Percentiles rank a stretch among this genome's conserved stretches.
Conservation (phyloP, 1,140 invertebrate species). For the Lordiphosa collinella region DNA sequence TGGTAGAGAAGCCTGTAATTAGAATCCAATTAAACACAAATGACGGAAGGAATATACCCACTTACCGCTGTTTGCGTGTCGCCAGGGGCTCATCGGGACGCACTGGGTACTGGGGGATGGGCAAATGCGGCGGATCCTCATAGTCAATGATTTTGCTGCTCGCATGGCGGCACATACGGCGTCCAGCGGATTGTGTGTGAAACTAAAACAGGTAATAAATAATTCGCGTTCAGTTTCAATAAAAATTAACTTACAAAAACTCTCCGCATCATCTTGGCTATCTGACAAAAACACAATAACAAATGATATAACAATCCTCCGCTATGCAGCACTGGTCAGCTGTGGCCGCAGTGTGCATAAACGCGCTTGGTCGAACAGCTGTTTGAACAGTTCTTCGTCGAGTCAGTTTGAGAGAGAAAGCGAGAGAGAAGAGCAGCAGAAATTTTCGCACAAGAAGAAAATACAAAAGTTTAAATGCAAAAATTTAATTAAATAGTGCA, state of each 20-base stretch:
- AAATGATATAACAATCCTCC: too few relatives aligned
- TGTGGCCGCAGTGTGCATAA: slow-evolving; percentile 6
- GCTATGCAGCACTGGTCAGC: too few relatives aligned
- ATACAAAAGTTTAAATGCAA: slow-evolving; percentile 49
- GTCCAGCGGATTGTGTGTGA: too few relatives aligned
- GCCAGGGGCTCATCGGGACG: too few relatives aligned
- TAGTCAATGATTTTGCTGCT: too few relatives aligned
- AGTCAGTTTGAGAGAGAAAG: slow-evolving; percentile 61
- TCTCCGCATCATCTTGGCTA: slow-evolving; percentile 46
- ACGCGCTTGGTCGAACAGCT: slow-evolving; percentile 10
- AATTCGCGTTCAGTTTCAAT: not conserved
- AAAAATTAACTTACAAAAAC: not conserved
- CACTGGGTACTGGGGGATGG: too few relatives aligned
- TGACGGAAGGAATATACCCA: too few relatives aligned
- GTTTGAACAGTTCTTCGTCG: slow-evolving; percentile 23
- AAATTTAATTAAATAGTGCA: slow-evolving; percentile 46
- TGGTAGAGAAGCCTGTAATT: slow-evolving; percentile 92
- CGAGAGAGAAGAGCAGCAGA: slow-evolving; percentile 58
- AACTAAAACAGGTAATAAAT: not conserved
- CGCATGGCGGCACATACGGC: too few relatives aligned
- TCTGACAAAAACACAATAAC: not conserved
- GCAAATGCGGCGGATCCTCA: too few relatives aligned
- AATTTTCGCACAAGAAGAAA: slow-evolving; percentile 68
- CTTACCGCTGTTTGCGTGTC: too few relatives aligned
- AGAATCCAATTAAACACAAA: too few relatives aligned